Evolutionary conservation across 1,140 invertebrate species (phyloP).

Genomic region (Rhynchophorus ferrugineus): DNA sequence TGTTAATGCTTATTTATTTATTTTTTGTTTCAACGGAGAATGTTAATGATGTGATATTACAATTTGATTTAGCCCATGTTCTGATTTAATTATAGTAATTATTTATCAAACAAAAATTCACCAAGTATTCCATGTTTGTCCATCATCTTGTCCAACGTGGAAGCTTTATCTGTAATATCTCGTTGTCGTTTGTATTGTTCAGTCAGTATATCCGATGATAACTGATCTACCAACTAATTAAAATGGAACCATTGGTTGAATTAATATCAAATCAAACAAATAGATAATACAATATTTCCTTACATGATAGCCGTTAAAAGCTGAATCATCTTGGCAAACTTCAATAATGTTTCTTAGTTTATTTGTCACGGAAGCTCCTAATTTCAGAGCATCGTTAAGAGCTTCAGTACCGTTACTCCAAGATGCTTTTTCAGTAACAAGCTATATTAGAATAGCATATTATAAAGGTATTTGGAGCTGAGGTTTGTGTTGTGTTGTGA

Average conservation of each 20-base stretch:
- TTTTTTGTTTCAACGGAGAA: too few species aligned
- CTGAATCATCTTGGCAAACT: conserved; percentile 52
- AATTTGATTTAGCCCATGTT: too few species aligned
- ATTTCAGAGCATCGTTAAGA: conserved; percentile 62
- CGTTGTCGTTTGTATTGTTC: conserved; percentile 83
- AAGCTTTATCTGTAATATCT: conserved; percentile 71
- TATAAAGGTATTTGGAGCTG: too few species aligned
- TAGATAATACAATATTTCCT: too few species aligned
- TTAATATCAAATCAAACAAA: too few species aligned
- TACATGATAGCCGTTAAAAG: conserved; percentile 74
- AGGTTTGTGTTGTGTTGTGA: too few species aligned
- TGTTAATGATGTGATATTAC: too few species aligned
- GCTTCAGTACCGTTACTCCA: conserved; percentile 61
- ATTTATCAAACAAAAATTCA: conserved; percentile 83
- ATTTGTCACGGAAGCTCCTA: conserved; percentile 70
- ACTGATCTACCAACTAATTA: conserved; percentile 71
- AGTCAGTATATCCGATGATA: conserved; percentile 80
- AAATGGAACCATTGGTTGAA: conserved; percentile 6
- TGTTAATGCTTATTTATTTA: too few species aligned
- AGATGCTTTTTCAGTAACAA: conserved; percentile 33
- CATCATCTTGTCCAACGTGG: conserved; percentile 70
- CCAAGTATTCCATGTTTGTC: conserved; percentile 57
- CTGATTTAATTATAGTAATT: conserved; percentile 50
- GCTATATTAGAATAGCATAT: conserved; percentile 21
- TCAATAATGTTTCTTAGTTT: conserved; percentile 64